phyloP scores from a whole-genome alignment of 1,140 invertebrate genomes.

The Papilio helenus region DNA sequence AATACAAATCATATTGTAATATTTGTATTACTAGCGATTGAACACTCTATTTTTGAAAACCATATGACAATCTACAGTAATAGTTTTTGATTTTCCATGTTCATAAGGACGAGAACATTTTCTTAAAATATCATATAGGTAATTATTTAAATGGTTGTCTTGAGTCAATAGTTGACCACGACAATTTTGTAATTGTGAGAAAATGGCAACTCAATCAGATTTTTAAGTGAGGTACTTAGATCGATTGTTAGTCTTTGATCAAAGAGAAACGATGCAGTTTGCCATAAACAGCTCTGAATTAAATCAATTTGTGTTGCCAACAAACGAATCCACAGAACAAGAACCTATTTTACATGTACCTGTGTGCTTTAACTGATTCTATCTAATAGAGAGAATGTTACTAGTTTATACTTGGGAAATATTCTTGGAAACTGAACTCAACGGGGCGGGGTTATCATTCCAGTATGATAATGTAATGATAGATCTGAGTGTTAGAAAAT shows the following conservation, averaged over 20 bases:
- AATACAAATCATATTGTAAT: not conserved
- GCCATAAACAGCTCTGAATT: not conserved
- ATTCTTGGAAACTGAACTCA: slow-evolving; percentile 16
- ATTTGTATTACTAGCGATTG: not conserved
- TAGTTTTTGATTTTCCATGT: too few species aligned
- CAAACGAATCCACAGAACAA: not conserved
- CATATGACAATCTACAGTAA: not conserved
- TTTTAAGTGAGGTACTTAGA: too few species aligned
- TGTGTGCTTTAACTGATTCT: not conserved
- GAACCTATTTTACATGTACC: not conserved
- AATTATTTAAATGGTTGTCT: too few species aligned
- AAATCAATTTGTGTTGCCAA: not conserved
- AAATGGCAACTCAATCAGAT: too few species aligned
- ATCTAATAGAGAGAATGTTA: not conserved
- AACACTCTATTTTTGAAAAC: not conserved
- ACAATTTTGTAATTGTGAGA: too few species aligned
- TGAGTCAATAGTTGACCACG: too few species aligned
- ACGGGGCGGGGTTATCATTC: not conserved
- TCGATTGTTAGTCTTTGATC: too few species aligned
- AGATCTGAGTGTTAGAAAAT: not conserved
- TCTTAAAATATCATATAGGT: too few species aligned
- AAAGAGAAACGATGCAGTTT: not conserved
- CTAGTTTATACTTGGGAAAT: not conserved
- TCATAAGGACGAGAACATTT: too few species aligned
- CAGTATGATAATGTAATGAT: not conserved